A percentile compares a stretch with the other conserved stretches of the same genome.
phyloP scores from a whole-genome alignment of 1,140 invertebrate genomes.

The Euborellia annulipes region DNA sequence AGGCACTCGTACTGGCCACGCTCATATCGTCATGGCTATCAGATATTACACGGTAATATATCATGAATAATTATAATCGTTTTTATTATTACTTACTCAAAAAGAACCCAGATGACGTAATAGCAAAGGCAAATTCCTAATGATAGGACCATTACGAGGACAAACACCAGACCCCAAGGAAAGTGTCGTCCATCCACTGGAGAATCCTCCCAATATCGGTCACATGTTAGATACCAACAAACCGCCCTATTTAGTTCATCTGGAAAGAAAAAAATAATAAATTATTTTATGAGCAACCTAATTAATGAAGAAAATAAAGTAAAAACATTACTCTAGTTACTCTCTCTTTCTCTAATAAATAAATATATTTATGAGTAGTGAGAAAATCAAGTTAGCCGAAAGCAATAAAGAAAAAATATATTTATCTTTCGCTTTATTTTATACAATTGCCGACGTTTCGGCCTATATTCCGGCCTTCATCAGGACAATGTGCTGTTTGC shows the following conservation, averaged over 20 bases:
- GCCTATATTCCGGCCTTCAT: too few species aligned
- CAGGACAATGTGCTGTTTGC: too few species aligned
- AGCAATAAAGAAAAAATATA: too few species aligned
- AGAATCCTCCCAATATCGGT: conserved; percentile 77
- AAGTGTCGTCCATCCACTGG: conserved; percentile 54
- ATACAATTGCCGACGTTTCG: too few species aligned
- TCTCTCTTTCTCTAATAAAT: too few species aligned
- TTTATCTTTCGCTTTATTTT: too few species aligned
- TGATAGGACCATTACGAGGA: conserved; percentile 57
- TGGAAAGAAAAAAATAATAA: conserved; percentile 25
- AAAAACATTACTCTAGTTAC: too few species aligned
- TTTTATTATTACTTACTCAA: conserved; percentile 61
- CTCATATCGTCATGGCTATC: conserved; percentile 46
- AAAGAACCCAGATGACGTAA: conserved; percentile 77
- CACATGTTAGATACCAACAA: conserved; percentile 83
- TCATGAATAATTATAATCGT: too few species aligned
- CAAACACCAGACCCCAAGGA: conserved; percentile 58
- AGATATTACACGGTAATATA: conserved; percentile 13
- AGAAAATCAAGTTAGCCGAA: too few species aligned
- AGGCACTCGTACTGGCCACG: conserved; percentile 40
- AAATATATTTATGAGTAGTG: too few species aligned
- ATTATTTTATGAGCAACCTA: too few species aligned
- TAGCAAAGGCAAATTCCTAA: conserved; percentile 72
- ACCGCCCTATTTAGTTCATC: conserved; percentile 72
- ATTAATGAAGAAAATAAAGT: background rate